Evolutionary conservation across 1,140 invertebrate species (phyloP).

Genomic region (Drosophila eugracilis): DNA sequence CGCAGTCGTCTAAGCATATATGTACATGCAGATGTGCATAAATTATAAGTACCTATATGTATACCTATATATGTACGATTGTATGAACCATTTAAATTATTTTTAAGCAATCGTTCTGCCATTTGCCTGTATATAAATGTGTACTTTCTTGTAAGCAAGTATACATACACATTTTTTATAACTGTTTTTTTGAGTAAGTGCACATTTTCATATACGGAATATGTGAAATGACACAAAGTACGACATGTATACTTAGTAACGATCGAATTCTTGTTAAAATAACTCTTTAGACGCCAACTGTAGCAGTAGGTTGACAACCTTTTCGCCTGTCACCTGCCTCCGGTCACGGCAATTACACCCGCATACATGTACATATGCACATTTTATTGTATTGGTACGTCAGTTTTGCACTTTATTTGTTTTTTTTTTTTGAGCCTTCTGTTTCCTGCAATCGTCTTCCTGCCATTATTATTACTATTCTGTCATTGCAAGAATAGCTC

Average conservation of each 20-base stretch:
- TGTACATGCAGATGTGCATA: constrained; percentile 1
- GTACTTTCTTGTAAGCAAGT: no score
- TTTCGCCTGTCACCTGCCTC: constrained; percentile 32
- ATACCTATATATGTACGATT: constrained; percentile 1
- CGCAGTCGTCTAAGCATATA: background rate
- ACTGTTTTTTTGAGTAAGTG: no score
- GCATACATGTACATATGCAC: constrained; percentile 14
- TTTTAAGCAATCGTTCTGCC: background rate
- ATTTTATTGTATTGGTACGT: background rate
- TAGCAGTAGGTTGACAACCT: constrained; percentile 22
- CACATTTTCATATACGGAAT: background rate
- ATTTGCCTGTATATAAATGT: background rate
- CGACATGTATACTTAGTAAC: background rate
- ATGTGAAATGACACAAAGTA: background rate
- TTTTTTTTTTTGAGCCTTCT: constrained; percentile 13
- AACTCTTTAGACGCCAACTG: background rate
- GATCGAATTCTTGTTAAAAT: background rate
- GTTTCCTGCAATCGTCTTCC: background rate
- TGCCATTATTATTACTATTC: background rate
- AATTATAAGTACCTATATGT: background rate
- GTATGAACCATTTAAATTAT: background rate
- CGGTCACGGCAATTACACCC: constrained; percentile 46
- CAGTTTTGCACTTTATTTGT: constrained; percentile 5
- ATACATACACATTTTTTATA: no score
- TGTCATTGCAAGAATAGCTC: background rate